Conservation (phyloP, 1,140 invertebrate species). For the Rhopalosiphum padi region DNA sequence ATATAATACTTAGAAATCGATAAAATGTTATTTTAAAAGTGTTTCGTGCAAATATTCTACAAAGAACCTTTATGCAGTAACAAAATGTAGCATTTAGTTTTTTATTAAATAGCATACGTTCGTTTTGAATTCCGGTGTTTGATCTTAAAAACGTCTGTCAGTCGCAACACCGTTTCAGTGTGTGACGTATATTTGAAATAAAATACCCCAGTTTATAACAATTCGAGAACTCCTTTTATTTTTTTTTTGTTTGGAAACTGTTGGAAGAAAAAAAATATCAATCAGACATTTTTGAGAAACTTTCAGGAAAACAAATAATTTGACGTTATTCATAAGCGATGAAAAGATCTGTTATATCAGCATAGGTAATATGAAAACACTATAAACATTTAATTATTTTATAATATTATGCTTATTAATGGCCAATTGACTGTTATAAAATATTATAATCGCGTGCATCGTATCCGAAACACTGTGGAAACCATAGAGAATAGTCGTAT, state of each 20-base stretch:
- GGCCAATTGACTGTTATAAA: background rate
- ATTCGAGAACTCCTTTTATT: background rate
- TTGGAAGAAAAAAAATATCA: background rate
- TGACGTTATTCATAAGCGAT: background rate
- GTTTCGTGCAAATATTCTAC: background rate
- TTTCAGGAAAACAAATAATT: background rate
- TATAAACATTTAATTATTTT: background rate
- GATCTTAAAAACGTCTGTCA: background rate
- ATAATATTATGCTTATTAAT: background rate
- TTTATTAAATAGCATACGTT: background rate
- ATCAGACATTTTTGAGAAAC: background rate
- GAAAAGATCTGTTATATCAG: background rate
- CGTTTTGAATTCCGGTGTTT: background rate
- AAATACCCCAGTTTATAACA: background rate
- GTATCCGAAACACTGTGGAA: background rate
- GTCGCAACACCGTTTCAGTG: background rate
- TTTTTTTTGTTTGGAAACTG: background rate
- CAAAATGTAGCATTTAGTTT: background rate
- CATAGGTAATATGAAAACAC: background rate
- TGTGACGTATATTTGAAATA: background rate
- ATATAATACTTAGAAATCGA: background rate
- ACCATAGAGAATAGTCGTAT: no score
- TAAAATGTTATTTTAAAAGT: slow-evolving; percentile 15
- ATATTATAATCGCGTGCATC: background rate
- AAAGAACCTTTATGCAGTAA: background rate